Base-by-base conservation (phyloP, 2,113 vertebrate genomes). In the Aptenodytes forsteri region DNA sequence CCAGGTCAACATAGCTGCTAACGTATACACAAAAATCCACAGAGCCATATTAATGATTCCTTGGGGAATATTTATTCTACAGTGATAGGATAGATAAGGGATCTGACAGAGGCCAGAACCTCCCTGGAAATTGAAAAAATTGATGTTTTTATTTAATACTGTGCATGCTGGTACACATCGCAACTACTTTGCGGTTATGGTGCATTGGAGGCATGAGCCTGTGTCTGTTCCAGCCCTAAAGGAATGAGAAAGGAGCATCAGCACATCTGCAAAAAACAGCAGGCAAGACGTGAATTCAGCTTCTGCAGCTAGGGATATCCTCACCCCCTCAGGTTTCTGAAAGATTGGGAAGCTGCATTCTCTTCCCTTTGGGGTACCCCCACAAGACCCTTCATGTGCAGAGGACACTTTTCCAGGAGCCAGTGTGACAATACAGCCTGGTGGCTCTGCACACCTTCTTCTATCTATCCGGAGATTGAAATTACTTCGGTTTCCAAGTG, bases 261-360 rank as follows among this genome's bases (percentile, higher is more conserved):
- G 69, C n/a, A 62, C 12, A 52, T 30, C 54, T 34, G 13, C 14
- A 18, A 75, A 83, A 50, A 55, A 19, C 6, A 80, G 42, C 27
- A 46, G 22, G 18, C 0, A 0, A 61, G 21, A 70, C 1, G 5
- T 8, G 10, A 30, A 52, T 62, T 55, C 25, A 72, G 27, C 32
- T 77, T 71, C 40, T 61, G 65, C 44, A 82, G 9, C 77, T 72
- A 25, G 42, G 16, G 19, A 21, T 66, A 44, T 38, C 22, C n/a
- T 56, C 54, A 54, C 11, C 7, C 18, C 32, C 49, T 66, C 65
- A 54, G 16, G 76, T 47, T 82, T 55, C 54, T 49, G 54, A 59
- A 42, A 42, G 3, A 52, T 2, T 36, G 20, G 34, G 42, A 70
- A 64, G 36, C 12, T 7, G 52, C 18, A 10, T 65, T 87, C 58